These are phyloP conservation scores for Turnix velox DNA, from an alignment of 2,113 vertebrate genomes.

Conservation along the genomic window DNA sequence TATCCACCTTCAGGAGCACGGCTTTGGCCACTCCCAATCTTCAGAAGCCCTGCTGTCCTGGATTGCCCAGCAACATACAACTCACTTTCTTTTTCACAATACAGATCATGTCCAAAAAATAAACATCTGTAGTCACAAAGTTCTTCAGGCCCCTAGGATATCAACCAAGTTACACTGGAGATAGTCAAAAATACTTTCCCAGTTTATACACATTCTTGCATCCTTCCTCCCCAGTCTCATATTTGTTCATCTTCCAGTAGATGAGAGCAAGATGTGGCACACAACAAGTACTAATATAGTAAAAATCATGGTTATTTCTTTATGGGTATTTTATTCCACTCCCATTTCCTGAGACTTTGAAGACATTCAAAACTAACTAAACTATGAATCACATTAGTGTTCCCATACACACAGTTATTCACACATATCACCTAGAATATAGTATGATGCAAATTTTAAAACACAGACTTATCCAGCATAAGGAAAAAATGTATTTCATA, in stretches of 20 bases:
- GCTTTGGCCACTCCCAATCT: not conserved
- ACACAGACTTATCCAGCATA: not conserved
- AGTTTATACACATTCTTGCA: not conserved
- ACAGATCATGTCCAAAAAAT: not conserved
- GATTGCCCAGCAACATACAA: not conserved
- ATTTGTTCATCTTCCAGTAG: too few species aligned
- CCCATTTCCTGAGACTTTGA: not conserved
- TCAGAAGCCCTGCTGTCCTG: not conserved
- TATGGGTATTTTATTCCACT: not conserved
- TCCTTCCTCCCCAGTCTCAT: not conserved
- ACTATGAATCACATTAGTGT: not conserved
- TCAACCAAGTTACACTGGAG: not conserved
- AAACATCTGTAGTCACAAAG: not conserved
- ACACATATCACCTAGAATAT: not conserved
- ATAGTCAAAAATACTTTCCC: not conserved
- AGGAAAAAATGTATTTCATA: not conserved
- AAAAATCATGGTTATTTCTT: not conserved
- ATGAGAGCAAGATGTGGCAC: not conserved
- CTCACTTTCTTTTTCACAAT: not conserved
- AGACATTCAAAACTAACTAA: not conserved
- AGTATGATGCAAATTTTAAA: not conserved
- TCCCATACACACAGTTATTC: not conserved
- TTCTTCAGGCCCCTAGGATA: not conserved
- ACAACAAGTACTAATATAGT: rapidly evolving
- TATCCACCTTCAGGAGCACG: not conserved